These are phyloP conservation scores for Aratinga solstitialis DNA, from an alignment of 2,797 vertebrate genomes.

Conservation along the genomic window DNA sequence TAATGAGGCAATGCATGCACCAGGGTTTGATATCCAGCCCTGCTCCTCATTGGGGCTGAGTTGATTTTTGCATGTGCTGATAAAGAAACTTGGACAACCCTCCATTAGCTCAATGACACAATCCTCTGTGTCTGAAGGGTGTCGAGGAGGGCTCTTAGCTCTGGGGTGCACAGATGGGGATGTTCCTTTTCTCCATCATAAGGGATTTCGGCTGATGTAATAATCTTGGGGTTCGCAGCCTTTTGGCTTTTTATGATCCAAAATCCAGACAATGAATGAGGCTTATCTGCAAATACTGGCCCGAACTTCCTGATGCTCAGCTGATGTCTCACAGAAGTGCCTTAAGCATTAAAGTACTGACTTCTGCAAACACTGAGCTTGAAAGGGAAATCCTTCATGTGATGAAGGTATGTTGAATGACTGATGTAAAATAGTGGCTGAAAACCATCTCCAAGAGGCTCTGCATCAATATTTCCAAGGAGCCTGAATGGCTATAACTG, in stretches of 20 bases:
- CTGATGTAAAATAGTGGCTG: neutral
- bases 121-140: neutral
- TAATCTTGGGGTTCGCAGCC: neutral
- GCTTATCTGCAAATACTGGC: neutral
- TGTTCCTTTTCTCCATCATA: neutral
- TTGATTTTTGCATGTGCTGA: neutral
- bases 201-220: neutral
- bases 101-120: accelerated
- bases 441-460: neutral
- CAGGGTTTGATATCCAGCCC: neutral
- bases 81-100: neutral
- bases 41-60: neutral
- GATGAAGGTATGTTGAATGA: neutral
- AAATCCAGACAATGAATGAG: neutral
- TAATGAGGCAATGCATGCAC: neutral
- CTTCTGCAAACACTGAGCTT: neutral
- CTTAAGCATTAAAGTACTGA: neutral
- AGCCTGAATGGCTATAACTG: neutral
- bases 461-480: neutral
- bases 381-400: neutral
- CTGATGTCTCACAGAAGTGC: neutral
- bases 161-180: neutral
- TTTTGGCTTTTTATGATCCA: neutral
- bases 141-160: neutral
- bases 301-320: neutral